Conservation (phyloP, 2,888 invertebrate genomes). For the Ditylenchus weischeri region DNA sequence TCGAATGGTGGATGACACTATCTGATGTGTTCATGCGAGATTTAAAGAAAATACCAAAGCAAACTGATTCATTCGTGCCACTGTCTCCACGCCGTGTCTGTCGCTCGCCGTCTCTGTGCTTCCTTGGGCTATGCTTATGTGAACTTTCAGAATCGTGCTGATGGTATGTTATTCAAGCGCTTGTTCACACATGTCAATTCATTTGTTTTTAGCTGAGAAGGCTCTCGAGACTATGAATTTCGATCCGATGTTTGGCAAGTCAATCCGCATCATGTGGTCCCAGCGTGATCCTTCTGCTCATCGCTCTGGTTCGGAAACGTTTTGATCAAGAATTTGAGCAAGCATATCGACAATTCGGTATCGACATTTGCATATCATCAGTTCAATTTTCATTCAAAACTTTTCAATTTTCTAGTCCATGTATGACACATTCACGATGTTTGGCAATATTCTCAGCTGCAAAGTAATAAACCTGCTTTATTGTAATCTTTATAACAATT, state of each 20-base stretch:
- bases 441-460: slow-evolving; percentile 95
- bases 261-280: too few relatives aligned
- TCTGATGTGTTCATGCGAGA: slow-evolving; percentile 86
- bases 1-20: slow-evolving; percentile 86
- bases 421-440: slow-evolving; percentile 97
- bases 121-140: slow-evolving; percentile 98
- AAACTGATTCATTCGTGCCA: slow-evolving; percentile 93
- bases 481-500: neutral
- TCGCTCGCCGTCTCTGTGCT: slow-evolving; percentile 89
- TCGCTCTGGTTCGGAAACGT: slow-evolving; percentile 98
- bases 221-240: too few relatives aligned
- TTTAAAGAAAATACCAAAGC: slow-evolving; percentile 97
- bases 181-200: too few relatives aligned
- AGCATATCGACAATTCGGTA: slow-evolving; percentile 95
- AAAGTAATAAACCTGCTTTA: slow-evolving; percentile 66
- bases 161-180: too few relatives aligned
- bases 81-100: slow-evolving; percentile 95
- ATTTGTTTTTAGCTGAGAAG: too few relatives aligned
- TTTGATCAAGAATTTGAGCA: slow-evolving; percentile 97
- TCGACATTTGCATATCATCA: too few relatives aligned
- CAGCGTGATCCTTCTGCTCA: slow-evolving; percentile 82
- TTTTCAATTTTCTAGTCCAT: slow-evolving; percentile 98
- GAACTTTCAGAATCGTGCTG: too few relatives aligned
- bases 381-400: too few relatives aligned
- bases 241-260: too few relatives aligned